These are phyloP conservation scores for Pandion haliaetus DNA, from an alignment of 2,113 vertebrate genomes.

Conservation along the genomic window DNA sequence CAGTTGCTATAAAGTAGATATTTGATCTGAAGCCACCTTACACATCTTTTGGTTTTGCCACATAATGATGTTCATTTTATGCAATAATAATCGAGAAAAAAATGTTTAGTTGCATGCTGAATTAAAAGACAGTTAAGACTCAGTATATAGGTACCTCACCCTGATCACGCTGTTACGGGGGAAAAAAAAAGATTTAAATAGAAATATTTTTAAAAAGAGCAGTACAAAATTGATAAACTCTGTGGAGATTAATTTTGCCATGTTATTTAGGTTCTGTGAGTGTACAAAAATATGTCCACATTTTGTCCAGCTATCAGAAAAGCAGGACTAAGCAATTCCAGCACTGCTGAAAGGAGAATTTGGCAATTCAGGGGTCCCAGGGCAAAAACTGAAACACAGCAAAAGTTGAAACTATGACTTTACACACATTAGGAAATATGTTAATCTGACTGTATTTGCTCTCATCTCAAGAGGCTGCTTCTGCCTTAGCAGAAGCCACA, in stretches of 20 bases:
- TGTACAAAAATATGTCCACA: not conserved
- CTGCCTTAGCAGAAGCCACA: not conserved
- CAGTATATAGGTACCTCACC: not conserved
- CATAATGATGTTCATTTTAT: fast-evolving
- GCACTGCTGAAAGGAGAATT: not conserved
- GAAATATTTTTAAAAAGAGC: not conserved
- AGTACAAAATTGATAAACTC: not conserved
- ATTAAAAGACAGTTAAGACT: not conserved
- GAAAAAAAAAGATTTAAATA: not conserved
- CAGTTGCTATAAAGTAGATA: not conserved
- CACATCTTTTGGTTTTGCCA: not conserved
- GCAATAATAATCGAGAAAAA: not conserved
- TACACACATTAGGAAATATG: fast-evolving
- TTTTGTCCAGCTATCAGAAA: not conserved
- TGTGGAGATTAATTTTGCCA: not conserved
- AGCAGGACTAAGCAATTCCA: not conserved
- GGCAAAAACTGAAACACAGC: not conserved
- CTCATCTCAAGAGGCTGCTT: not conserved
- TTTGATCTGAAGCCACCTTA: not conserved
- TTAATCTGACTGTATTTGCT: not conserved
- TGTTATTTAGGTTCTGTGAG: not conserved
- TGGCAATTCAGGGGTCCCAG: not conserved
- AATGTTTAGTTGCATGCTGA: not conserved
- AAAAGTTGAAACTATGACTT: not conserved
- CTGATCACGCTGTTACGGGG: too few relatives aligned